Percentiles rank a stretch among this genome's conserved stretches.
Evolutionary conservation across 2,888 invertebrate genomes (phyloP).

Genomic region (Salticus scenicus): DNA sequence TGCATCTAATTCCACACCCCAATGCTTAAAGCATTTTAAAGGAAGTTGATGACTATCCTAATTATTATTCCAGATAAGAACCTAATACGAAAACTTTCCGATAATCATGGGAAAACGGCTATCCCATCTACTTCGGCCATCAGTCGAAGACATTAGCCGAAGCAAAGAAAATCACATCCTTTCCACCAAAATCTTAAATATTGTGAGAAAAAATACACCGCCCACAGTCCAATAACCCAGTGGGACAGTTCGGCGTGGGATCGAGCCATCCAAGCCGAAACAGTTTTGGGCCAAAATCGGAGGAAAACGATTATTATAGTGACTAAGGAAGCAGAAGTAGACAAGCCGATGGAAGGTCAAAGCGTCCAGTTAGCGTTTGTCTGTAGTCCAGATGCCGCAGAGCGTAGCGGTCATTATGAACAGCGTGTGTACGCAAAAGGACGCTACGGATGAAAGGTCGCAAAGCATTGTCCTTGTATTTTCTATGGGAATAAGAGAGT

Average conservation of each 20-base stretch:
- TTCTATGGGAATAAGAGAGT: not conserved
- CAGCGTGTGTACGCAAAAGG: too few relatives aligned
- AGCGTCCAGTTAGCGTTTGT: conserved; percentile 44
- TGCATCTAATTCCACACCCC: not conserved
- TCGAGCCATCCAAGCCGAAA: conserved; percentile 55
- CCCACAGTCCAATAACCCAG: conserved; percentile 32
- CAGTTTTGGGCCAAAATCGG: conserved; percentile 38
- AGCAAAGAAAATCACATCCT: conserved; percentile 21
- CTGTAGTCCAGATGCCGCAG: conserved; percentile 33
- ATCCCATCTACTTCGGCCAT: not conserved
- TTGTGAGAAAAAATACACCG: conserved; percentile 15
- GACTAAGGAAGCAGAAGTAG: conserved; percentile 36
- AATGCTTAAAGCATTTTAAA: not conserved
- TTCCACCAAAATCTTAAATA: not conserved
- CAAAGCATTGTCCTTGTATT: conserved; percentile 5
- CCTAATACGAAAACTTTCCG: not conserved
- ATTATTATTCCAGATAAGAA: not conserved
- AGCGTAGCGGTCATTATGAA: conserved; percentile 63
- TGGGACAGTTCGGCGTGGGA: conserved; percentile 54
- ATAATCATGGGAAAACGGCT: conserved; percentile 1
- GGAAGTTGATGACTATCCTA: not conserved
- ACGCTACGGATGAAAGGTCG: conserved; percentile 25
- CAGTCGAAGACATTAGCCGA: conserved; percentile 11
- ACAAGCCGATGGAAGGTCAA: conserved; percentile 46
- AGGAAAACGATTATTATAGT: conserved; percentile 51